phyloP scores from a whole-genome alignment of 2,888 invertebrate genomes.

The Brachypterus glaber region DNA sequence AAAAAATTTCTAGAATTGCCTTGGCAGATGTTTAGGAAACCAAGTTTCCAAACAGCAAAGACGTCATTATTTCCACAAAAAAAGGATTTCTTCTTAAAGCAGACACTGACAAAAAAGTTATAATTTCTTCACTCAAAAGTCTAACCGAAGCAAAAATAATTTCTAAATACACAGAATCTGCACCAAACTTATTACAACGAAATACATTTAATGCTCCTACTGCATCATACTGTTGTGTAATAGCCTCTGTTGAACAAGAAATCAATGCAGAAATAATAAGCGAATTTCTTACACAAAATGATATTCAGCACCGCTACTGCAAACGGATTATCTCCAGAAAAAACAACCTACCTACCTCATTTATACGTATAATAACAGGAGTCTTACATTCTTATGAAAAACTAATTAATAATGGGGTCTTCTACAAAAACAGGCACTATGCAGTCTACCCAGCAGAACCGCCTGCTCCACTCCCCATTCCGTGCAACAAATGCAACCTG shows the following conservation, averaged over 20 bases:
- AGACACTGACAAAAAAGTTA: too few species aligned
- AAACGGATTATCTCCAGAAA: slow-evolving; percentile 6
- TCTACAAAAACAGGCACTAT: too few species aligned
- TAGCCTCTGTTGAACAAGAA: slow-evolving; percentile 6
- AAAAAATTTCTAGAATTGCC: too few species aligned
- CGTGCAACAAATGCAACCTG: slow-evolving; percentile 7
- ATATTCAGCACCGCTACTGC: slow-evolving; percentile 7
- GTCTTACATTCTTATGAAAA: slow-evolving; percentile 7
- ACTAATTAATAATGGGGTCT: slow-evolving; percentile 9
- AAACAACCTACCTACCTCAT: slow-evolving; percentile 1
- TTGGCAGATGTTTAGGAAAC: too few species aligned
- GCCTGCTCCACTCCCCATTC: slow-evolving; percentile 5
- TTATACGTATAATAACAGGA: slow-evolving; percentile 9
- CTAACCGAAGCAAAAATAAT: too few species aligned
- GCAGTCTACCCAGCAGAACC: slow-evolving; percentile 4
- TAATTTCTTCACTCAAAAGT: too few species aligned
- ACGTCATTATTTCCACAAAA: too few species aligned
- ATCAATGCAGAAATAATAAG: slow-evolving; percentile 2
- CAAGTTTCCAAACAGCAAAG: too few species aligned
- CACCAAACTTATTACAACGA: too few species aligned
- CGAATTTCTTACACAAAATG: slow-evolving; percentile 4
- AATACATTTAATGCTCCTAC: too few species aligned
- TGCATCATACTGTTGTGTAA: slow-evolving; percentile 3
- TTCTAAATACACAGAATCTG: too few species aligned
- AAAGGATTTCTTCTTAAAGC: too few species aligned